Base-by-base conservation (phyloP, 2,797 vertebrate genomes). In the Ateles fusciceps region DNA sequence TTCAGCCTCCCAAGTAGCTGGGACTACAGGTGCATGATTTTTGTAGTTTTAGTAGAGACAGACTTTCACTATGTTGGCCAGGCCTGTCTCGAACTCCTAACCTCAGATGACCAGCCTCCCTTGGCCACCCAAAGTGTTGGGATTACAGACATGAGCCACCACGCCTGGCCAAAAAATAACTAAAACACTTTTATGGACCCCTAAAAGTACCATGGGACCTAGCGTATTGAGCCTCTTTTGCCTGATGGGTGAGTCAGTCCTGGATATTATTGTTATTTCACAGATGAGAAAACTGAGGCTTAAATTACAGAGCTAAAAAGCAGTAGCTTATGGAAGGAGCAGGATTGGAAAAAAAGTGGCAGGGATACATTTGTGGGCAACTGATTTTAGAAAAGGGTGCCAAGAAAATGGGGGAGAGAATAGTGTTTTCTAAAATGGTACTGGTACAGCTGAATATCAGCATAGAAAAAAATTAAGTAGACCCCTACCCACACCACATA, bases 241-340 rank as follows among this genome's bases (percentile, higher is more conserved):
- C 6, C 71, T 76, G 22, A n/a, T 50, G 42, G 30, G 15, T 92
- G 39, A 19, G 14, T 75, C 9, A 5, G 4, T 76, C n/a, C 26
- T 68, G 33, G 30, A 48, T 95, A 74, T 59, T 85, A 48, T 28
- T 44, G n/a, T 50, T 36, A 91, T 72, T 75, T 68, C 72, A 91
- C 72, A 91, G 39, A 48, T 74, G 28, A 57, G n/a, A 88, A 93
- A 52, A 85, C 19, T 79, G 9, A 52, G 4, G 42, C 19, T 95
- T 91, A 91, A 89, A 68, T 91, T 84, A 74, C 17, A 94, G 55
- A 83, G 42, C 57, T 81, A 42, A 96, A 48, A 94, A 81, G 39
- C 26, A 39, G 24, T 80, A 91, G 55, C 22, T 57, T 57, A 57
- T 57, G 11, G 55, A 57, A 57, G 55, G 24, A 57, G 55, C 10